Evolutionary conservation across 2,113 vertebrate species (phyloP), one percentile per base, ranked within the genome.

Genomic region (Scytalopus superciliaris): DNA sequence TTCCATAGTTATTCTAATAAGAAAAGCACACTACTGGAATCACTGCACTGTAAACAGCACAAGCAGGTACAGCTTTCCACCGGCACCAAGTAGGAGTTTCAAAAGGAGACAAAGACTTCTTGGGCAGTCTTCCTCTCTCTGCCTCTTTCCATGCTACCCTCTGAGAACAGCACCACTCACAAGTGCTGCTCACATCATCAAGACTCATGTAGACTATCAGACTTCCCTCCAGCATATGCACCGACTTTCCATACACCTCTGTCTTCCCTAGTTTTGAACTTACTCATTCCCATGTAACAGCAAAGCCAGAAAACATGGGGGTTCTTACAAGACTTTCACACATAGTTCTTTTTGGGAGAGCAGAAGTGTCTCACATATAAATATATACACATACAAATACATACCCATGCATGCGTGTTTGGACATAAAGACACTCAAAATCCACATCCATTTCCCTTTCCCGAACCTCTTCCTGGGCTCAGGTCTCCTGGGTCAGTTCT

Each of bases 351-450:
- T 59, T 7, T 3, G 45, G 50, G 19, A 64, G 6, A 88, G 49
- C n/a, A 59, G 49, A 82, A 72, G 14, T 67, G 10, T 47, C n/a
- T 74, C 28, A 37, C 39, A 55, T 21, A 52, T 37, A 63, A 60
- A 44, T 33, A 56, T 4, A 50, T 7, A 42, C 14, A 23, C 3
- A 25, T 0, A n/a, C n/a, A 84, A 23, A 86, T 64, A 64, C 3
- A 56, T 16, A 56, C 2, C 8, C 6, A 4, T 15, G 14, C 33
- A 55, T 2, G 1, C 12, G 5, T 3, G 0, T 11, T 2, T 7
- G 6, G 25, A 45, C 21, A 18, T 12, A 40, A 11, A 53, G 33
- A 49, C 23, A 39, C n/a, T 33, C 37, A 56, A 92, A 87, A 64
- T 33, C 23, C 37, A 33, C 15, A 87, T 2, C 10, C 13, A 35